phyloP scores from a whole-genome alignment of 1,140 invertebrate genomes.

The Aricia agestis region DNA sequence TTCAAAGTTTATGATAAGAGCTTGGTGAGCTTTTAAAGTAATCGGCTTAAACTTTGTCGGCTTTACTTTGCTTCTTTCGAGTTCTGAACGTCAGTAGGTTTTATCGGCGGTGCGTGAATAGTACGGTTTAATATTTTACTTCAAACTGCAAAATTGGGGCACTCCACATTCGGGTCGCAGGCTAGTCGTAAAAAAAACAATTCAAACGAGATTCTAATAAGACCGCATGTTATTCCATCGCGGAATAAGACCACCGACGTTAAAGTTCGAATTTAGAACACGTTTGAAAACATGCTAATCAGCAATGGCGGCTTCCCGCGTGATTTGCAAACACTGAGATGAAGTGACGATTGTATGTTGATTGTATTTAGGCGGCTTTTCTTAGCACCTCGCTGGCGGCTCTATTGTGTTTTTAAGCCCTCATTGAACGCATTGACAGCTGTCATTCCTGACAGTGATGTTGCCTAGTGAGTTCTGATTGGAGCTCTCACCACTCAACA shows the following conservation, averaged over 20 bases:
- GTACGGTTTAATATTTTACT: constrained; percentile 19
- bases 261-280: constrained; percentile 49
- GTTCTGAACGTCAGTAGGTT: constrained; percentile 25
- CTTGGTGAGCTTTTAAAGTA: constrained; percentile 36
- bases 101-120: constrained; percentile 31
- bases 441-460: constrained; percentile 2
- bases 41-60: constrained; percentile 39
- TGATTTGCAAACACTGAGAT: constrained; percentile 65
- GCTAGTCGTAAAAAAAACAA: neutral
- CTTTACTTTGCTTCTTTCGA: constrained; percentile 29
- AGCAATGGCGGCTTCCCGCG: constrained; percentile 50
- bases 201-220: neutral
- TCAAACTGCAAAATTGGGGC: constrained; percentile 10
- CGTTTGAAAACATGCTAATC: constrained; percentile 55
- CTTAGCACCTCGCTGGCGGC: constrained; percentile 11
- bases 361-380: constrained; percentile 33
- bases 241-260: constrained; percentile 35
- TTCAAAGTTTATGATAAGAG: constrained; percentile 38
- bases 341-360: constrained; percentile 63
- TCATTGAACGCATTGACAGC: neutral
- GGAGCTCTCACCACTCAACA: neutral
- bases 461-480: neutral
- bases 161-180: neutral
- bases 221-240: neutral
- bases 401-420: neutral